Evolutionary conservation across 2,888 invertebrate genomes (phyloP).

Genomic region (Polietes domitor): DNA sequence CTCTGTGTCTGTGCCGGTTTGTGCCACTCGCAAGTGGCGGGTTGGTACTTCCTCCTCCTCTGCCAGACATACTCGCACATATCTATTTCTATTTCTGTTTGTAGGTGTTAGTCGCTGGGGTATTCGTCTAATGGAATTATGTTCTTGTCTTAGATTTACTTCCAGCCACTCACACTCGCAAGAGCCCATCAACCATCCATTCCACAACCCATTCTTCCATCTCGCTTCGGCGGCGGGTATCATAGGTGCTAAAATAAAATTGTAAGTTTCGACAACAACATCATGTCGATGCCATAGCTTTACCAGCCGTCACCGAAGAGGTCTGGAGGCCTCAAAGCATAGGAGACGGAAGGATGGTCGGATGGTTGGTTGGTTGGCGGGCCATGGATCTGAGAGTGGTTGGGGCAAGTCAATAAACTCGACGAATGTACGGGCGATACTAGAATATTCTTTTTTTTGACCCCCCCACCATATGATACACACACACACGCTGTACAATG

Average conservation of each 20-base stretch:
- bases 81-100: too few species aligned
- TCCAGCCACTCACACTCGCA: not conserved
- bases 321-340: constrained; percentile 23
- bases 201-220: too few species aligned
- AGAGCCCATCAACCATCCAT: too few species aligned
- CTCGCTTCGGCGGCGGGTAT: not conserved
- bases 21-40: too few species aligned
- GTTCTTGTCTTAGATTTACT: constrained; percentile 27
- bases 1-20: too few species aligned
- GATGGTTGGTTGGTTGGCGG: not conserved
- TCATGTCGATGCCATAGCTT: constrained; percentile 4
- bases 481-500: not conserved
- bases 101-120: not conserved
- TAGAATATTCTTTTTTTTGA: not conserved
- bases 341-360: constrained; percentile 28
- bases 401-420: constrained; percentile 65
- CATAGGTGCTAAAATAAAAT: constrained; percentile 51
- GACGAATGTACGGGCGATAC: constrained; percentile 16
- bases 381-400: not conserved
- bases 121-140: constrained; percentile 65
- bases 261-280: constrained; percentile 34
- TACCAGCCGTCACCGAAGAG: not conserved
- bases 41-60: not conserved
- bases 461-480: not conserved
- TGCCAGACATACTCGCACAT: not conserved